phyloP scores from a whole-genome alignment of 2,888 invertebrate species.

The Eupithecia dodoneata region DNA sequence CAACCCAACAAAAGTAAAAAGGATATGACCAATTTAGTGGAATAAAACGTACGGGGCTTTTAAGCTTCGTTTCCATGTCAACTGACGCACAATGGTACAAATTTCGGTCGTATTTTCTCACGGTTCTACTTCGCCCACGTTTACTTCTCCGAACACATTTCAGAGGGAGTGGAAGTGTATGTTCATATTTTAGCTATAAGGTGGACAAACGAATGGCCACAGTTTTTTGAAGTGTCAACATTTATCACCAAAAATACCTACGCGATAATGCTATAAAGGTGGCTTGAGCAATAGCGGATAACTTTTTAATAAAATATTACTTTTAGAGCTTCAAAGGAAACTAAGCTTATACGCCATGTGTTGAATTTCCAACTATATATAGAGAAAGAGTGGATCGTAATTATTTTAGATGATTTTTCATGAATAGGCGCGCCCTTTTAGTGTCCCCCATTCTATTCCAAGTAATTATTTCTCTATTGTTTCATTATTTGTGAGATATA shows the following conservation, averaged over 20 bases:
- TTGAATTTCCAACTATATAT: not conserved
- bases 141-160: constrained; percentile 74
- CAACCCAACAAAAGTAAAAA: constrained; percentile 58
- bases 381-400: not conserved
- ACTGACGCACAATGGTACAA: constrained; percentile 61
- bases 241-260: constrained; percentile 46
- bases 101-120: constrained; percentile 76
- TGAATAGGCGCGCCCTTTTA: not conserved
- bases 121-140: constrained; percentile 74
- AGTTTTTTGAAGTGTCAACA: constrained; percentile 58
- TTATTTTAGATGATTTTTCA: not conserved
- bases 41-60: constrained; percentile 52
- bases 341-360: not conserved
- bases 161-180: constrained; percentile 69
- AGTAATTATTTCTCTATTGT: too few species aligned
- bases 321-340: constrained; percentile 15
- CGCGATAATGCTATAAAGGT: constrained; percentile 37
- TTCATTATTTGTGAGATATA: too few species aligned
- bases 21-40: constrained; percentile 55
- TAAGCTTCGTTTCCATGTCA: constrained; percentile 53
- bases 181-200: constrained; percentile 71
- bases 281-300: constrained; percentile 34
- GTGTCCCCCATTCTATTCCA: too few species aligned
- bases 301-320: constrained; percentile 23
- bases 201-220: constrained; percentile 62